Base-by-base conservation (phyloP, 2,113 vertebrate genomes). In the Canis aureus region DNA sequence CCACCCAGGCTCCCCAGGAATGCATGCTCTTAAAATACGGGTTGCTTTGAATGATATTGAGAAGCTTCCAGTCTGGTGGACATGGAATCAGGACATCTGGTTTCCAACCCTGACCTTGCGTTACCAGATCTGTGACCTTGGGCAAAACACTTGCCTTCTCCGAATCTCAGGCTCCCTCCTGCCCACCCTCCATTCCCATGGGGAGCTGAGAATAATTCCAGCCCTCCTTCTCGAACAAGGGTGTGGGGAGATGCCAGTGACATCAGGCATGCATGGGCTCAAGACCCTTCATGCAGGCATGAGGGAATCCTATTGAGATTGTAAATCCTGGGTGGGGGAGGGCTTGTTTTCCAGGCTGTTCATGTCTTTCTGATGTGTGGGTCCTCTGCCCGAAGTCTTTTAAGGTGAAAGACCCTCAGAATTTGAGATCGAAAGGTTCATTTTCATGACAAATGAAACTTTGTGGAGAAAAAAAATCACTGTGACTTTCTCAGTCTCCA, bases 151-250 rank as follows among this genome's bases (percentile, higher is more conserved):
- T 67, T 32, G 62, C 53, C 51, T 38, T 69, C 49, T 67, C 55
- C 23, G 32, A 74, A 81, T 4, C 25, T 86, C 51, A 35, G 8
- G 53, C 89, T 94, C 66, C 29, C 32, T 53, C 43, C 35, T n/a
- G 9, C 43, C 73, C 3, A 0, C 3, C 0, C 43, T 25, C 2
- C 15, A 9, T 4, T 4, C 25, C 74, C 74, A 51, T n/a, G 51
- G 57, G 60, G 94, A 67, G n/a, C 25, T n/a, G 49, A 74, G 64
- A 67, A 64, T 43, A 62, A 91, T 27, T 49, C 16, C 4, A 55
- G 19, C 23, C 19, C 10, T 29, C 0, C 59, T 66, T 85, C 66
- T n/a, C 8, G 43, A 32, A 29, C 29, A 22, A 15, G 43, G 23
- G 23, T 4, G 1, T 29, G 29, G 35, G 69, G 51, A 43, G 32